Conservation (phyloP, 2,888 invertebrate species). For the Epirrhoe tristata region DNA sequence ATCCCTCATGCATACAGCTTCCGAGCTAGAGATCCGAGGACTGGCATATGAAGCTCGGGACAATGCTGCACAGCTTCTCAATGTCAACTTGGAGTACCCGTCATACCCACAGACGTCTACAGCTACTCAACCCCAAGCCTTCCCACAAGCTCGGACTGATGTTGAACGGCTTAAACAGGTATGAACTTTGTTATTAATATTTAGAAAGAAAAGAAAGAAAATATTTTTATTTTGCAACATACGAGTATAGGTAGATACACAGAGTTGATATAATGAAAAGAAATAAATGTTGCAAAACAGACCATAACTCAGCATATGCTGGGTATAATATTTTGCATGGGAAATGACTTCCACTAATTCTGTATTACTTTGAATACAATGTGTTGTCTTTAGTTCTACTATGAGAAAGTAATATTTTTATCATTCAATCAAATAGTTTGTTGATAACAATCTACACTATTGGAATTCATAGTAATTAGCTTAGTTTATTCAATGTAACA, state of each 20-base stretch:
- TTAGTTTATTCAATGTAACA: not conserved
- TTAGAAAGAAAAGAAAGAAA: too few relatives aligned
- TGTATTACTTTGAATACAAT: too few relatives aligned
- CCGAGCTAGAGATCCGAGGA: constrained; percentile 88
- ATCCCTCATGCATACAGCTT: constrained; percentile 87
- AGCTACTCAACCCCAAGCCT: constrained; percentile 54
- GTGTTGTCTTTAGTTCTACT: too few relatives aligned
- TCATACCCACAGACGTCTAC: constrained; percentile 68
- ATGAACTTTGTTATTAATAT: constrained; percentile 42
- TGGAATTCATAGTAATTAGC: not conserved
- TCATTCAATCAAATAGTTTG: too few relatives aligned
- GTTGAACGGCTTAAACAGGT: constrained; percentile 81
- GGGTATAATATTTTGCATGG: too few relatives aligned
- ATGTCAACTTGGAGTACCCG: constrained; percentile 83
- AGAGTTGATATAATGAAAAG: too few relatives aligned
- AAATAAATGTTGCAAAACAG: too few relatives aligned
- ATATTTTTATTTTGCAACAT: too few relatives aligned
- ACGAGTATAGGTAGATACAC: too few relatives aligned
- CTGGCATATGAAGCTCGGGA: constrained; percentile 86
- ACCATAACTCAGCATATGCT: too few relatives aligned
- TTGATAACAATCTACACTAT: not conserved
- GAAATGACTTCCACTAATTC: too few relatives aligned
- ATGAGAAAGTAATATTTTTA: too few relatives aligned
- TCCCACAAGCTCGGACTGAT: constrained; percentile 70
- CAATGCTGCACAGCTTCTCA: constrained; percentile 83